phyloP scores from a whole-genome alignment of 2,888 invertebrate species.

The Pantelozetes paolii region DNA sequence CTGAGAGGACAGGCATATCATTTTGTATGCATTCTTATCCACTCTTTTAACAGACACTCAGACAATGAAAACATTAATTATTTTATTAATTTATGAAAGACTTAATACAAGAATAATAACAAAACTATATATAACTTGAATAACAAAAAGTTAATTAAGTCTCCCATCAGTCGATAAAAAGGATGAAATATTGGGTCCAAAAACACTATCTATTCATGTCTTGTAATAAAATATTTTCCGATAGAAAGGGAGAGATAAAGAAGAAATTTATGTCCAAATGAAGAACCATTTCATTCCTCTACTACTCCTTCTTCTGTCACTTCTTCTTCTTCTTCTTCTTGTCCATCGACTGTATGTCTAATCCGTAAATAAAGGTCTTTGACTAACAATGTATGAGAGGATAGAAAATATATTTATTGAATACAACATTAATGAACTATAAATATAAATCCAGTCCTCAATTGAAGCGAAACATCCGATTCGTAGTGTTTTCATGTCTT shows the following conservation, averaged over 20 bases:
- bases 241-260: too few species aligned
- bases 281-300: too few species aligned
- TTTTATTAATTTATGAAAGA: background rate
- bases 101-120: background rate
- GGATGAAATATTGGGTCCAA: background rate
- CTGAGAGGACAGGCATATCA: background rate
- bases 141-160: background rate
- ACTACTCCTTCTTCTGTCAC: too few species aligned
- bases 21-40: background rate
- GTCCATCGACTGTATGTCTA: too few species aligned
- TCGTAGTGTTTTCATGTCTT: background rate
- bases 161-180: background rate
- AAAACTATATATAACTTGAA: background rate
- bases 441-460: background rate
- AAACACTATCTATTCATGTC: background rate
- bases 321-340: too few species aligned
- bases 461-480: background rate
- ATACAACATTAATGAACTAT: background rate
- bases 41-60: background rate
- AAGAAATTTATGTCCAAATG: too few species aligned
- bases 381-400: background rate
- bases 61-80: conserved; percentile 5
- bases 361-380: too few species aligned
- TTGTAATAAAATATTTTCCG: too few species aligned
- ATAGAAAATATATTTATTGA: background rate